Base-by-base conservation (phyloP, 2,797 vertebrate genomes). In the Neomorphus geoffroyi region DNA sequence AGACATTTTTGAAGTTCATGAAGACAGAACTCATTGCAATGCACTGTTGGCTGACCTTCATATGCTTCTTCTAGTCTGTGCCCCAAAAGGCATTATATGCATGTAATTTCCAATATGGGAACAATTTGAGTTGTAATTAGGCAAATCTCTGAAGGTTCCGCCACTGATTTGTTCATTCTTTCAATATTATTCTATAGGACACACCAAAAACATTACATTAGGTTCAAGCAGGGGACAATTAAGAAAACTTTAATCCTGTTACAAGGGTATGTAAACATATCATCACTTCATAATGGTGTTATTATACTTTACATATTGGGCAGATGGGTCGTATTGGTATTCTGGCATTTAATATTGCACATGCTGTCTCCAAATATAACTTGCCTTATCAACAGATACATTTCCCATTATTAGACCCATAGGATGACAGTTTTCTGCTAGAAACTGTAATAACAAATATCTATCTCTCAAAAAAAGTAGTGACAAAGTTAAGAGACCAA, bases 61-160 rank as follows among this genome's bases (percentile, higher is more conserved):
- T 93, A 97, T 97, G 97, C 97, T 97, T 97, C 98, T 98, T 98
- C 97, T 98, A 97, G 94, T 96, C 96, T 91, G 96, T 97, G 97
- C 98, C 98, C 98, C 98, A 97, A 98, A 98, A 98, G 98, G 98
- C 98, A 98, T 98, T 98, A 97, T 98, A 98, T 95, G 96, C 96
- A 97, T 98, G 98, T 98, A 98, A 98, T 98, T 98, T 98, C 96
- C 98, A 99, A 98, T 98, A 97, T 98, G 98, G 98, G 98, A 99
- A 98, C 98, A 98, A 98, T 99, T 98, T 98, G 97, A 96, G 95
- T 96, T 97, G 98, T 98, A 98, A 98, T 98, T 98, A 98, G 97
- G 98, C 98, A 98, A 98, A 98, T 98, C 98, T 98, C 98, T 97
- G 97, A 98, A 98, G 98, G 98, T 98, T 98, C 97, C 97, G 97